A percentile compares a stretch with the other conserved stretches of the same genome.
These are phyloP conservation scores for Boleophthalmus pectinirostris DNA, from an alignment of 2,113 vertebrate genomes.

Conservation along the genomic window DNA sequence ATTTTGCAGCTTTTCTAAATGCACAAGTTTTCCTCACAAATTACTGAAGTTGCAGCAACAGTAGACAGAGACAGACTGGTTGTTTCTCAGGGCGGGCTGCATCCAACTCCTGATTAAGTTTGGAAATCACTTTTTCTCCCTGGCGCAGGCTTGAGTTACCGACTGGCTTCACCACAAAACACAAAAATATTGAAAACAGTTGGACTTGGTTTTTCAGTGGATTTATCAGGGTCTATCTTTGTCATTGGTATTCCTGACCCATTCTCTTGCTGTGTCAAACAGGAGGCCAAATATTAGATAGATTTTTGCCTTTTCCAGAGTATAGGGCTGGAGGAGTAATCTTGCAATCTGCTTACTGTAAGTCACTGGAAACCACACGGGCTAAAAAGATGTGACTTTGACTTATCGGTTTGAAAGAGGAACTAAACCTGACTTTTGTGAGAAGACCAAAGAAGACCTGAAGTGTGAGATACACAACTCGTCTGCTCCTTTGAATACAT, in stretches of 20 bases:
- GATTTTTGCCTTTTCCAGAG: constrained; percentile 14
- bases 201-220: background rate
- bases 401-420: constrained; percentile 17
- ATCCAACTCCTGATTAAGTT: background rate
- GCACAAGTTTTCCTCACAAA: background rate
- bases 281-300: constrained; percentile 30
- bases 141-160: constrained; percentile 16
- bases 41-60: background rate
- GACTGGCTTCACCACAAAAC: constrained; percentile 21
- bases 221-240: constrained; percentile 13
- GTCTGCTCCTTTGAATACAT: background rate
- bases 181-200: constrained; percentile 21
- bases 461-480: background rate
- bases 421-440: constrained; percentile 23
- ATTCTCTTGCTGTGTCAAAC: constrained; percentile 17
- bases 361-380: constrained; percentile 5
- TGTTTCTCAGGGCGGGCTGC: background rate
- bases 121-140: constrained; percentile 12
- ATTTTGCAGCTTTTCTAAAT: background rate
- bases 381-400: constrained; percentile 6
- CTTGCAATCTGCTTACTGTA: constrained; percentile 6
- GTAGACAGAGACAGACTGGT: background rate
- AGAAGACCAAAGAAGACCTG: background rate
- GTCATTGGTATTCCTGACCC: constrained; percentile 38
- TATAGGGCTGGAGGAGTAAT: constrained; percentile 16